Conservation (phyloP, 2,113 vertebrate genomes). For the Apodemus sylvaticus region DNA sequence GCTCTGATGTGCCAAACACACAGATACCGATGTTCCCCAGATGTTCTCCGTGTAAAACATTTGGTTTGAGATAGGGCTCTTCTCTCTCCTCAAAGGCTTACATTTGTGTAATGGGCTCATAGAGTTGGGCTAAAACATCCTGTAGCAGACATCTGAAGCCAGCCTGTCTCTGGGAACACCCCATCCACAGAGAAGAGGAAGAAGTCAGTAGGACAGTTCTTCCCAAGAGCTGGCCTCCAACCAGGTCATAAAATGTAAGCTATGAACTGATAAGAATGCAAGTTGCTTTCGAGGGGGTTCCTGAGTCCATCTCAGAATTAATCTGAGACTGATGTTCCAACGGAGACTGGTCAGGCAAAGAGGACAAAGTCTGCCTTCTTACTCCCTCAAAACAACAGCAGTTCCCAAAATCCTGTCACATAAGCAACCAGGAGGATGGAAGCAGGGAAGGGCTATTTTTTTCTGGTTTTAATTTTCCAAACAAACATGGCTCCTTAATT, state of each 20-base stretch:
- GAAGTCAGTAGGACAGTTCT: conserved; percentile 82
- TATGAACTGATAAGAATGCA: conserved; percentile 81
- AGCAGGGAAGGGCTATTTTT: background rate
- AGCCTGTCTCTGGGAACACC: conserved; percentile 80
- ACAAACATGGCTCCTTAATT: background rate
- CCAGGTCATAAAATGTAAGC: conserved; percentile 86
- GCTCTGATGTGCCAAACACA: conserved; percentile 84
- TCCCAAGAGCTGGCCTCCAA: conserved; percentile 84
- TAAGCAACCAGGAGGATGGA: background rate
- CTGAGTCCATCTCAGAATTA: conserved; percentile 78
- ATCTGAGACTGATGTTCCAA: conserved; percentile 72
- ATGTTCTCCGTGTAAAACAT: conserved; percentile 89
- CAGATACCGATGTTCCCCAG: conserved; percentile 87
- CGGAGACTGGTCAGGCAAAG: conserved; percentile 41
- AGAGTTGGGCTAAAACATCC: conserved; percentile 88
- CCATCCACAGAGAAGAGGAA: conserved; percentile 84
- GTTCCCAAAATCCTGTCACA: background rate
- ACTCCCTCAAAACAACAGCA: background rate
- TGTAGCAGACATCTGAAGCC: conserved; percentile 86
- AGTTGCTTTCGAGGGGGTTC: conserved; percentile 85
- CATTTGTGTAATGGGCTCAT: conserved; percentile 87
- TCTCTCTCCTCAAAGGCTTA: conserved; percentile 86
- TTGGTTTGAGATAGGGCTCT: conserved; percentile 84
- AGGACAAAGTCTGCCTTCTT: background rate
- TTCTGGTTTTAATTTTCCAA: background rate